These are phyloP conservation scores for Gastracanthus pulcherrimus DNA, from an alignment of 2,888 invertebrate genomes.

Conservation along the genomic window DNA sequence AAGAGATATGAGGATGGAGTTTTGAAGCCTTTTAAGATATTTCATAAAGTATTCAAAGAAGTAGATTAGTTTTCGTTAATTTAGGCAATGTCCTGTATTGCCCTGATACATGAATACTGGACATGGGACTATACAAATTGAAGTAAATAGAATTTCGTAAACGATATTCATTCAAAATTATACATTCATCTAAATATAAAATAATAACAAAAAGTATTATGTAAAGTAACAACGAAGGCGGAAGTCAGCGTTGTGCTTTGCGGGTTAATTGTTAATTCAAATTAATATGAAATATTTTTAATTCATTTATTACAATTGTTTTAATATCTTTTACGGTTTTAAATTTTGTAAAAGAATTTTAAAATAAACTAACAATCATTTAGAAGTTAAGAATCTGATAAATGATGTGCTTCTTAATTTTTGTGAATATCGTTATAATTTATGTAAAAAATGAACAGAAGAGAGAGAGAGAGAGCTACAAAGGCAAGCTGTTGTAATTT, in stretches of 20 bases:
- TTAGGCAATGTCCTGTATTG: constrained; percentile 37
- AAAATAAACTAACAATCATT: constrained; percentile 35
- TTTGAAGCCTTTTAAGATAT: constrained; percentile 55
- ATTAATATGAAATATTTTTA: constrained; percentile 35
- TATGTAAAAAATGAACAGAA: constrained; percentile 63
- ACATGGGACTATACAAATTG: constrained; percentile 13
- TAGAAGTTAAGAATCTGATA: constrained; percentile 29
- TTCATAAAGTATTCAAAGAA: constrained; percentile 55
- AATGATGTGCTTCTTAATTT: constrained; percentile 60
- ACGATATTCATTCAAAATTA: constrained; percentile 48
- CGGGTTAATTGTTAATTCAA: constrained; percentile 37
- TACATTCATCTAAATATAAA: constrained; percentile 20
- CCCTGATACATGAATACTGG: constrained; percentile 12
- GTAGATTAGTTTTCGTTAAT: constrained; percentile 55
- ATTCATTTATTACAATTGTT: constrained; percentile 35
- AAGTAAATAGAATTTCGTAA: constrained; percentile 32
- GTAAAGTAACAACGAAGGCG: constrained; percentile 18
- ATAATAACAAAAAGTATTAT: constrained; percentile 43
- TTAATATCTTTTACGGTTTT: constrained; percentile 47
- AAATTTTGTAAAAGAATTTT: constrained; percentile 55
- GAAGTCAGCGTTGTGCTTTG: background rate
- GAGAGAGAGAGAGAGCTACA: constrained; percentile 60
- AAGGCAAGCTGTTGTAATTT: constrained; percentile 66
- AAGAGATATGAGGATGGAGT: constrained; percentile 38
- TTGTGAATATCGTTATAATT: constrained; percentile 68